phyloP scores from a whole-genome alignment of 1,140 invertebrate species.

The Eumeta japonica region DNA sequence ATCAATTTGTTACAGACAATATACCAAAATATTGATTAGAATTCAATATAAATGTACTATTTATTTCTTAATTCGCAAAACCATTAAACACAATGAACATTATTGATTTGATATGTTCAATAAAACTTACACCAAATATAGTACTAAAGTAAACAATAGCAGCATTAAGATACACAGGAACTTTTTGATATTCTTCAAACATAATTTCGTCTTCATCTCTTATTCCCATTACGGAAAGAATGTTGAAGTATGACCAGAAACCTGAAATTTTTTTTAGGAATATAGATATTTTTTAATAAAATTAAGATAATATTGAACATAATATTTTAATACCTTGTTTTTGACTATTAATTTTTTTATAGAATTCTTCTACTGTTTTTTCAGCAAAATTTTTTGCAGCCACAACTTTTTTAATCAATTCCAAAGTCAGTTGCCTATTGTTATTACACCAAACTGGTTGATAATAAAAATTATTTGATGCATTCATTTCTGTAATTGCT shows the following conservation, averaged over 20 bases:
- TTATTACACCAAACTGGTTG: conserved; percentile 38
- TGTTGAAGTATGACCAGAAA: conserved; percentile 37
- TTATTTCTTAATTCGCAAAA: no score
- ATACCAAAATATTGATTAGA: no score
- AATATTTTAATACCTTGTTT: conserved; percentile 23
- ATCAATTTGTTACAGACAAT: no score
- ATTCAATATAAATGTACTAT: no score
- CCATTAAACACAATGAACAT: no score
- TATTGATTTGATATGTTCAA: no score
- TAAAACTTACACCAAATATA: conserved; percentile 65
- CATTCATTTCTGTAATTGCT: conserved; percentile 38
- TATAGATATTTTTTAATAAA: neutral
- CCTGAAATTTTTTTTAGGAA: conserved; percentile 24
- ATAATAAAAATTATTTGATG: conserved; percentile 37
- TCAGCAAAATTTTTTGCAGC: conserved; percentile 27
- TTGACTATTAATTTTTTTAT: conserved; percentile 20
- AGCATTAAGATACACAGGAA: conserved; percentile 61
- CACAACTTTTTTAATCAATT: conserved; percentile 34
- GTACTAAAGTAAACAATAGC: conserved; percentile 62
- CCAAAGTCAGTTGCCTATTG: conserved; percentile 24
- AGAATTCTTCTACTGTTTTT: conserved; percentile 31
- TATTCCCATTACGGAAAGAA: conserved; percentile 57
- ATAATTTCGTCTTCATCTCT: conserved; percentile 58
- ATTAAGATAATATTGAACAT: neutral
- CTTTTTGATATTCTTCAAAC: conserved; percentile 63